Percentiles rank a stretch among this genome's conserved stretches.
phyloP scores from a whole-genome alignment of 2,888 invertebrate species.

The Agrilus mali region DNA sequence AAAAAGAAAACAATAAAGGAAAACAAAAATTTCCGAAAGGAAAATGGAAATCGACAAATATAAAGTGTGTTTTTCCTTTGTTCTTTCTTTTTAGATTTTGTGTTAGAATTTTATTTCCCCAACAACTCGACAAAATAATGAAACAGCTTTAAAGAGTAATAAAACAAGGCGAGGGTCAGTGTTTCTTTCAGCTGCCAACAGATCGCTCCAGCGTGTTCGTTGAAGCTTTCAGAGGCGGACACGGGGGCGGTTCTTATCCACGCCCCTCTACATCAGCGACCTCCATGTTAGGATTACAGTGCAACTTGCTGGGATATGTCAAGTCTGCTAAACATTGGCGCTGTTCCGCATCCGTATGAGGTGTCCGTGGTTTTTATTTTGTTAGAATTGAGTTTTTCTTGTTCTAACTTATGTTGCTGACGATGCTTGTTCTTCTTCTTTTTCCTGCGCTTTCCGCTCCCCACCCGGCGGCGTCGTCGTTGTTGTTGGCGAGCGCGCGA shows the following conservation, averaged over 20 bases:
- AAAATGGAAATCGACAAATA: conserved; percentile 12
- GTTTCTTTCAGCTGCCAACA: conserved; percentile 24
- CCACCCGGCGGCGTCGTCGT: no score
- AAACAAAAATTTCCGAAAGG: background rate
- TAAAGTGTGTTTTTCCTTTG: conserved; percentile 21
- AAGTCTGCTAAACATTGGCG: conserved; percentile 27
- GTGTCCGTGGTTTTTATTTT: conserved; percentile 20
- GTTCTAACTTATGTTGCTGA: conserved; percentile 14
- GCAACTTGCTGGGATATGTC: conserved; percentile 22
- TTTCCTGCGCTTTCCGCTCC: no score
- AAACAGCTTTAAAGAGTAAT: conserved; percentile 29
- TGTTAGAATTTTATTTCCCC: conserved; percentile 12
- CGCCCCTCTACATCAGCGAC: conserved; percentile 25
- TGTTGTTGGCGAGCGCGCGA: no score
- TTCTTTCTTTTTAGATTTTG: conserved; percentile 16
- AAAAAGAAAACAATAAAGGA: no score
- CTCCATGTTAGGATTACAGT: conserved; percentile 33
- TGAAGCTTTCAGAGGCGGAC: conserved; percentile 21
- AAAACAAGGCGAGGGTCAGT: conserved; percentile 24
- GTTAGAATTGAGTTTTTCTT: conserved; percentile 18
- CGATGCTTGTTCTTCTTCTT: conserved; percentile 3
- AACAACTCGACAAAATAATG: conserved; percentile 28
- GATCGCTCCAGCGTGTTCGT: conserved; percentile 28
- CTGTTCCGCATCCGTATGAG: conserved; percentile 21
- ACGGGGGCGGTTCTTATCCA: conserved; percentile 25